Conservation (phyloP, 1,140 invertebrate genomes). For the Listronotus oregonensis region DNA sequence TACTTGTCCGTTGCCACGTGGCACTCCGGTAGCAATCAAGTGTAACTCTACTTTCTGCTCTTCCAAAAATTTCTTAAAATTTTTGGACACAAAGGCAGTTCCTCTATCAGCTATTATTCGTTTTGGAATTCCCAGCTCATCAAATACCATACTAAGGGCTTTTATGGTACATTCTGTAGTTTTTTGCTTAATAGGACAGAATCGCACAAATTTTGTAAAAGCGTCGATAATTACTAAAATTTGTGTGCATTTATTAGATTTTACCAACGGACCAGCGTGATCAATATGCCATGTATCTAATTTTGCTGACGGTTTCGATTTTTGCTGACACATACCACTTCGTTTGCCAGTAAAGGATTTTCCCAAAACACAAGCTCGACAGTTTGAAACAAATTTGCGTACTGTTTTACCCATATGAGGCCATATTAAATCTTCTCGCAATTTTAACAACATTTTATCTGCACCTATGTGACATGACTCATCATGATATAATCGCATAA, state of each 20-base stretch:
- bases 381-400: slow-evolving; percentile 19
- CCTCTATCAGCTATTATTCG: too few species aligned
- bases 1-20: too few species aligned
- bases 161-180: slow-evolving; percentile 8
- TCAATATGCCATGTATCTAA: slow-evolving; percentile 28
- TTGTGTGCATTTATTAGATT: slow-evolving; percentile 25
- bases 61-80: too few species aligned
- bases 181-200: slow-evolving; percentile 19
- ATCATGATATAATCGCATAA: slow-evolving; percentile 19
- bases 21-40: too few species aligned
- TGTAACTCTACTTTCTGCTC: too few species aligned
- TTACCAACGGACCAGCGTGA: slow-evolving; percentile 25
- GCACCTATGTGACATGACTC: slow-evolving; percentile 21
- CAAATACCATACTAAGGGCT: too few species aligned
- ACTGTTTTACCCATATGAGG: slow-evolving; percentile 21
- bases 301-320: neutral
- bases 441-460: slow-evolving; percentile 11
- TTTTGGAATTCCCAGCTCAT: too few species aligned
- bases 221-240: slow-evolving; percentile 24
- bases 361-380: slow-evolving; percentile 17
- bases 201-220: slow-evolving; percentile 17
- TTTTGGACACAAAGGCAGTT: too few species aligned
- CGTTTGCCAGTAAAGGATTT: slow-evolving; percentile 13
- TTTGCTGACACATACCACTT: slow-evolving; percentile 4
- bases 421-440: neutral